Conservation (phyloP, 53 echinoderm and acorn worm genomes). For the Henricia sp. region DNA sequence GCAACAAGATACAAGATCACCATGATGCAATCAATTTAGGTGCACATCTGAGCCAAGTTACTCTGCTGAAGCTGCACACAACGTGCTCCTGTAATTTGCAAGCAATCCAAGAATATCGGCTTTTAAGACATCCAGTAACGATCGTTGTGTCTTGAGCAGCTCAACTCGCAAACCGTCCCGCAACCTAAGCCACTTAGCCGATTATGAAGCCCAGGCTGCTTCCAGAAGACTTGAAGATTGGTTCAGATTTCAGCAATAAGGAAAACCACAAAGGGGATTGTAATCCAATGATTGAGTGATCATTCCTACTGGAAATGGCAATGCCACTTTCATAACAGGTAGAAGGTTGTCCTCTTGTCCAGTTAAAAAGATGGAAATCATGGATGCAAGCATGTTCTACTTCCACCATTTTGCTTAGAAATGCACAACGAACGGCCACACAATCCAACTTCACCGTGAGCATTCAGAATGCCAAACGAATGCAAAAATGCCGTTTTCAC, state of each 20-base stretch:
- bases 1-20: too few relatives aligned
- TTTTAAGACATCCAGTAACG: slow-evolving; percentile 11
- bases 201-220: background rate
- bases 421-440: background rate
- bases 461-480: background rate
- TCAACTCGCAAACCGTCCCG: slow-evolving; percentile 12
- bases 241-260: background rate
- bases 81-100: background rate
- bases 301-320: background rate
- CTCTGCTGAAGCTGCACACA: too few relatives aligned
- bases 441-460: background rate
- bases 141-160: background rate
- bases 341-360: background rate
- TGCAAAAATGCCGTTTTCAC: background rate
- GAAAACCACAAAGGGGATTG: background rate
- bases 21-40: too few relatives aligned
- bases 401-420: too few relatives aligned
- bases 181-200: background rate
- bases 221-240: background rate
- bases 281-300: background rate
- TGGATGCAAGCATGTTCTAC: too few relatives aligned
- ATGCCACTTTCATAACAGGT: background rate
- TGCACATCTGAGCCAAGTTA: too few relatives aligned
- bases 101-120: slow-evolving; percentile 18
- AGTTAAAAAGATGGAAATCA: too few relatives aligned